Evolutionary conservation across 2,113 vertebrate genomes (phyloP).

Genomic region (Actenoides lindsayi): DNA sequence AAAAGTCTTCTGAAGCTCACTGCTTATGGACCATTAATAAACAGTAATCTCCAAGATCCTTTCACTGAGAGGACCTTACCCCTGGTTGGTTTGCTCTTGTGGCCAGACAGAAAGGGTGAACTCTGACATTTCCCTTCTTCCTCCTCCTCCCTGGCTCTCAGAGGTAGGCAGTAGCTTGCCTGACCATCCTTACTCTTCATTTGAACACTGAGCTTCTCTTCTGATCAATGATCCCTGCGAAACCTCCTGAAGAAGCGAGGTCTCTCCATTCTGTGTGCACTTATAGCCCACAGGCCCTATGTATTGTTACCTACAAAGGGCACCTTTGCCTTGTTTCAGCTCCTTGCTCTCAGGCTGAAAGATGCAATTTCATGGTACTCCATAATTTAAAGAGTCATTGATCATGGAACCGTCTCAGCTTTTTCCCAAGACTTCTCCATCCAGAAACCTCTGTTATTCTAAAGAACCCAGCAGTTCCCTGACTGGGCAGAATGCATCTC

Average conservation of each 20-base stretch:
- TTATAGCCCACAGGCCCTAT: rapidly evolving
- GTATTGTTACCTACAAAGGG: neutral
- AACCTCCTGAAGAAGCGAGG: neutral
- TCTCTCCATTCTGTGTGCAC: neutral
- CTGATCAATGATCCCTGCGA: neutral
- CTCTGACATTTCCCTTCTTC: neutral
- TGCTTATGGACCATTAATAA: neutral
- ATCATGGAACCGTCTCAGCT: neutral
- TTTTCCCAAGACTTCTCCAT: neutral
- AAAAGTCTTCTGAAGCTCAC: neutral
- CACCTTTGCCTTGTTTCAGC: neutral
- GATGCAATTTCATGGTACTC: neutral
- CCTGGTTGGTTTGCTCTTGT: neutral
- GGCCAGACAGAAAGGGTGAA: neutral
- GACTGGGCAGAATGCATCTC: neutral
- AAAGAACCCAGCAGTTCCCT: neutral
- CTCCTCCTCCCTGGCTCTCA: neutral
- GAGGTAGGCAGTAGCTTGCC: neutral
- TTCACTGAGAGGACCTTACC: neutral
- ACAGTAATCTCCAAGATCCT: neutral
- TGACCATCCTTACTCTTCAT: neutral
- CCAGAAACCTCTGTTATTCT: neutral
- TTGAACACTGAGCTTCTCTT: neutral
- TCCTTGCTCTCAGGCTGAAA: neutral
- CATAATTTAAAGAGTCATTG: neutral